Evolutionary conservation across 1,140 invertebrate species (phyloP).

Genomic region (Rhizoglyphus robini): DNA sequence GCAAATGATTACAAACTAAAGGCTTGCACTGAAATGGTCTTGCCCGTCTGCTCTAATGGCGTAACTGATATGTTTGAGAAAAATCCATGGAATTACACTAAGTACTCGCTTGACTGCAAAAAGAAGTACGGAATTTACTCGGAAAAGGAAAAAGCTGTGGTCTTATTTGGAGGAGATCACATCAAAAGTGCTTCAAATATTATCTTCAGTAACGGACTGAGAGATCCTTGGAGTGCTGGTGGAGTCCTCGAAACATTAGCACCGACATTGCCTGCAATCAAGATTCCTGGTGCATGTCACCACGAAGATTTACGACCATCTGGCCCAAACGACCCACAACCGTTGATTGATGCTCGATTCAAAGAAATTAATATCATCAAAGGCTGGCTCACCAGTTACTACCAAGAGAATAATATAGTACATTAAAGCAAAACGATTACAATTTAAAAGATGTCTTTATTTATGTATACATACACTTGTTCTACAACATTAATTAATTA

Average conservation of each 20-base stretch:
- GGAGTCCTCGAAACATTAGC: conserved; percentile 62
- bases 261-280: conserved; percentile 49
- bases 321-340: conserved; percentile 52
- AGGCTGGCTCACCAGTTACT: conserved; percentile 46
- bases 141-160: conserved; percentile 46
- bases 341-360: conserved; percentile 51
- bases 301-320: conserved; percentile 69
- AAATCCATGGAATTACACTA: conserved; percentile 53
- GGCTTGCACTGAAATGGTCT: conserved; percentile 85
- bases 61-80: conserved; percentile 68
- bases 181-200: conserved; percentile 58
- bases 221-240: conserved; percentile 86
- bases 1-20: background rate
- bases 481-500: background rate
- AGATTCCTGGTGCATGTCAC: conserved; percentile 78
- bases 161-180: conserved; percentile 65
- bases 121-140: conserved; percentile 53
- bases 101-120: conserved; percentile 49
- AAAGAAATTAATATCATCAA: conserved; percentile 50
- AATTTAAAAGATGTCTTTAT: too few relatives aligned
- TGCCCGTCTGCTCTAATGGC: conserved; percentile 72
- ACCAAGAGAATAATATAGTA: conserved; percentile 3
- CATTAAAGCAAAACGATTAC: background rate
- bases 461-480: background rate
- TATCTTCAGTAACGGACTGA: conserved; percentile 72